Evolutionary conservation across 2,113 vertebrate species (phyloP).

Genomic region (Chionomys nivalis): DNA sequence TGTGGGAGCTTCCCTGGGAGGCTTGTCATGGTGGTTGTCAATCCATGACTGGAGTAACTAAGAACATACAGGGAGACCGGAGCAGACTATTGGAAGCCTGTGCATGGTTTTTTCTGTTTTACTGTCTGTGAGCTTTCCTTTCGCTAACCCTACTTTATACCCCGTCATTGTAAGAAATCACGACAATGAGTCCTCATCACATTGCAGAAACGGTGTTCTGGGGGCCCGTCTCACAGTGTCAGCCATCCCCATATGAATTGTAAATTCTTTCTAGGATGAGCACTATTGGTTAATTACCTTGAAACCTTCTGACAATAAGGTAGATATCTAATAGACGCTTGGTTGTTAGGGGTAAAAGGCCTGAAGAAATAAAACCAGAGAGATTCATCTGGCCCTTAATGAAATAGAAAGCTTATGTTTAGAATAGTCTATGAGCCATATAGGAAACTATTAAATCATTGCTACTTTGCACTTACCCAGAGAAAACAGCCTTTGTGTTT

Average conservation of each 20-base stretch:
- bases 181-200: not conserved
- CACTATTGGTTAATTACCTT: not conserved
- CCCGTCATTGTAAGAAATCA: not conserved
- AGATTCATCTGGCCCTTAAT: not conserved
- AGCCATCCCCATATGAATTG: not conserved
- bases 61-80: not conserved
- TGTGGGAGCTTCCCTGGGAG: not conserved
- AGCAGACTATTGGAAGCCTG: not conserved
- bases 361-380: conserved; percentile 33
- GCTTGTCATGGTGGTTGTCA: not conserved
- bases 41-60: not conserved
- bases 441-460: not conserved
- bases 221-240: not conserved
- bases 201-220: not conserved
- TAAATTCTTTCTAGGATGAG: conserved; percentile 20
- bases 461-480: conserved; percentile 8
- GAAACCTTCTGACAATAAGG: not conserved
- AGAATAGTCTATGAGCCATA: not conserved
- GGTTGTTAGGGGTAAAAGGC: not conserved
- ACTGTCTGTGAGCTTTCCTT: not conserved
- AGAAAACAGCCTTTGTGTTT: not conserved
- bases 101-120: not conserved
- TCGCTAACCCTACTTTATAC: not conserved
- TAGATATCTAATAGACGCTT: not conserved
- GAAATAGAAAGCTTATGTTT: not conserved